Conservation (phyloP, 2,797 vertebrate genomes). For the Xenops minutus region DNA sequence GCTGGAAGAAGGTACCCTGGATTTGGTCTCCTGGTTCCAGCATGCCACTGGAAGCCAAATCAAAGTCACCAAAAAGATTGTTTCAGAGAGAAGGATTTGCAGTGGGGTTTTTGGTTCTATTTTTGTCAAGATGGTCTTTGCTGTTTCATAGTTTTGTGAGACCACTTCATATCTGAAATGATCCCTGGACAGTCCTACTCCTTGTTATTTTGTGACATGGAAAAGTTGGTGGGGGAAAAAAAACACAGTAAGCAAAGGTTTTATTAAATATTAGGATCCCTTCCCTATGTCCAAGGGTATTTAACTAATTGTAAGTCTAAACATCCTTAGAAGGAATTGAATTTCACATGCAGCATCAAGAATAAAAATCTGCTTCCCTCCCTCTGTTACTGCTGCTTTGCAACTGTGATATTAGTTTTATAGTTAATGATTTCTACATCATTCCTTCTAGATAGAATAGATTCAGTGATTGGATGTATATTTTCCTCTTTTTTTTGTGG, state of each 20-base stretch:
- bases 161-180: neutral
- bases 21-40: neutral
- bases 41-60: accelerated
- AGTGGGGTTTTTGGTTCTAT: neutral
- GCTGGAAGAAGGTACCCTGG: neutral
- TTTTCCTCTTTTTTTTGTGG: neutral
- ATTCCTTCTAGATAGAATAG: neutral
- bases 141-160: neutral
- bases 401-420: neutral
- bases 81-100: neutral
- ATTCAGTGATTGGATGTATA: neutral
- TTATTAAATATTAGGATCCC: neutral
- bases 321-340: neutral
- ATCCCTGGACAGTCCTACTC: neutral
- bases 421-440: neutral
- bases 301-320: neutral
- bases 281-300: neutral
- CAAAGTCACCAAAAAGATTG: neutral
- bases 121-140: neutral
- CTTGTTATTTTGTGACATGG: neutral
- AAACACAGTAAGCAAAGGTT: neutral
- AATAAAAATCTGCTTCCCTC: neutral
- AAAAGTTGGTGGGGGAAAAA: neutral
- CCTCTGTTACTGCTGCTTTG: neutral
- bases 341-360: neutral